Evolutionary conservation across 2,888 invertebrate species (phyloP).

Genomic region (Orthonychiurus folsomi): DNA sequence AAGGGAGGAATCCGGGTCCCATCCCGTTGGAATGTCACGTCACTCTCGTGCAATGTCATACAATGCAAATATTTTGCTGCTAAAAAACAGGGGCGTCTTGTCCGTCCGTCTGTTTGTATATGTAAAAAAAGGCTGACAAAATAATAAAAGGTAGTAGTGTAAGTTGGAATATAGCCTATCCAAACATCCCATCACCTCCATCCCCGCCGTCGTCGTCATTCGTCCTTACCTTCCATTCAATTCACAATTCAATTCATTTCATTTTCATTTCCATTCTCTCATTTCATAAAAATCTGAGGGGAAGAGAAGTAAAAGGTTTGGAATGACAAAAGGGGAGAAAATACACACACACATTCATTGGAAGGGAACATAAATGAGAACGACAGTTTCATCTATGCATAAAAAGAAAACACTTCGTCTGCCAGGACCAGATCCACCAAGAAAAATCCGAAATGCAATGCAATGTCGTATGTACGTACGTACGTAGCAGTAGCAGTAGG

Average conservation of each 20-base stretch:
- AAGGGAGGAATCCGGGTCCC: too few relatives aligned
- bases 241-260: constrained; percentile 39
- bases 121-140: neutral
- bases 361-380: constrained; percentile 12
- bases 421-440: too few relatives aligned
- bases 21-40: too few relatives aligned
- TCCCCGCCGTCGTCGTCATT: constrained; percentile 15
- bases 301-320: constrained; percentile 12
- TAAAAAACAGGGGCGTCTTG: too few relatives aligned
- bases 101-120: neutral
- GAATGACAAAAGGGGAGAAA: neutral
- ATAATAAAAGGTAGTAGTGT: neutral
- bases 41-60: too few relatives aligned
- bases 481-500: too few relatives aligned
- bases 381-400: constrained; percentile 41
- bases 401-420: constrained; percentile 40
- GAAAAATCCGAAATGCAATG: too few relatives aligned
- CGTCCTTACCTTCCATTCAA: constrained; percentile 27
- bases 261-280: constrained; percentile 19
- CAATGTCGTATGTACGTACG: too few relatives aligned
- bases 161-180: too few relatives aligned
- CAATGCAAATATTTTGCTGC: too few relatives aligned
- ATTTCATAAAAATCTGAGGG: constrained; percentile 16
- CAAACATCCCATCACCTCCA: constrained; percentile 10
- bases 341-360: neutral